A percentile compares a stretch with the other conserved stretches of the same genome.
Conservation (phyloP, 2,113 vertebrate species). For the Cephalopterus ornatus region DNA sequence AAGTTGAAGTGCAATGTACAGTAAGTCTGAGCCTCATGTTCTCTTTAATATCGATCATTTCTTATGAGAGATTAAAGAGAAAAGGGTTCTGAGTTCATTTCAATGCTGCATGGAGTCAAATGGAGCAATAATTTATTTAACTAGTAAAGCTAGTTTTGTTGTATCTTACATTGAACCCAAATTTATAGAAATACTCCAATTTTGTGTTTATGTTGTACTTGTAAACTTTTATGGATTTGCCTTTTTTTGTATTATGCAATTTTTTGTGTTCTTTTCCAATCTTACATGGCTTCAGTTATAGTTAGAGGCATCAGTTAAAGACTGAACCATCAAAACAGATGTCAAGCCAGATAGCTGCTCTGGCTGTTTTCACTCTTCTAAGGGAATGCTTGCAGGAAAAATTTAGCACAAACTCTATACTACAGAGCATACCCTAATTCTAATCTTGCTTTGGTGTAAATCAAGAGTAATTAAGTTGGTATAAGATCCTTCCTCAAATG, state of each 20-base stretch:
- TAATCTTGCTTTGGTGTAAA: constrained; percentile 31
- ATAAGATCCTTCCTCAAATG: neutral
- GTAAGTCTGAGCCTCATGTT: constrained; percentile 82
- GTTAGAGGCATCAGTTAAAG: neutral
- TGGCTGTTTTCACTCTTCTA: constrained; percentile 38
- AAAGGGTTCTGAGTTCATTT: constrained; percentile 73
- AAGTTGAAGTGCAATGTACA: constrained; percentile 91
- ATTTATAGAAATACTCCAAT: constrained; percentile 67
- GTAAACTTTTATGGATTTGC: constrained; percentile 51
- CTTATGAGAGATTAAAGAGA: constrained; percentile 70
- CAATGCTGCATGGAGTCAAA: constrained; percentile 79
- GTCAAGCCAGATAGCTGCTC: neutral
- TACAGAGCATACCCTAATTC: neutral
- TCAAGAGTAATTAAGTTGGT: neutral
- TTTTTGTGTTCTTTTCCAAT: constrained; percentile 52
- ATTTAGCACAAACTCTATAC: neutral
- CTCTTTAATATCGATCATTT: constrained; percentile 81
- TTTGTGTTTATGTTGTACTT: constrained; percentile 60
- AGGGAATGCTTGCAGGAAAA: neutral
- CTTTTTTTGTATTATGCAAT: constrained; percentile 69
- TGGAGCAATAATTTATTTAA: constrained; percentile 77
- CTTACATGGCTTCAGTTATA: constrained; percentile 30
- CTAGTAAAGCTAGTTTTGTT: constrained; percentile 39
- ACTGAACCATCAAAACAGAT: neutral
- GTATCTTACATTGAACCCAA: constrained; percentile 40